A percentile compares a stretch with the other conserved stretches of the same genome.
Evolutionary conservation across 1,140 invertebrate species (phyloP).

Genomic region (Macrobrachium rosenbergii): DNA sequence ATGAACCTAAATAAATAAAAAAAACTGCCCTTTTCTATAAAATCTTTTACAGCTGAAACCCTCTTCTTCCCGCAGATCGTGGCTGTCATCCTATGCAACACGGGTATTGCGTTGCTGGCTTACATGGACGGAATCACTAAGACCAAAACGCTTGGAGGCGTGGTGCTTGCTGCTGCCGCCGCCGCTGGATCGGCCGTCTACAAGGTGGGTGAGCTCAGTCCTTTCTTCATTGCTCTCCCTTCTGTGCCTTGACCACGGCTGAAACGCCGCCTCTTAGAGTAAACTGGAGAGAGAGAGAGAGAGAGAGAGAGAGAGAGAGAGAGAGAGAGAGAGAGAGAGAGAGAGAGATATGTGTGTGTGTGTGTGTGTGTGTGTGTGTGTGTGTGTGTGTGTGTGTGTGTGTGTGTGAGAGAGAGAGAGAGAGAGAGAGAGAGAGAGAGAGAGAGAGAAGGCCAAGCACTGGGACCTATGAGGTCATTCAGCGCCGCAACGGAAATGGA

Average conservation of each 20-base stretch:
- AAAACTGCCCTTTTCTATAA: neutral
- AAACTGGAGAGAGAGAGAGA: neutral
- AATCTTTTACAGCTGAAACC: neutral
- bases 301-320: neutral
- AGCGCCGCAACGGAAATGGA: too few relatives aligned
- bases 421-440: neutral
- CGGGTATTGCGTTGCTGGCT: conserved; percentile 91
- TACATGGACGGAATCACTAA: conserved; percentile 96
- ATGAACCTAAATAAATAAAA: too few relatives aligned
- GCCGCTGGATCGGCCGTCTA: conserved; percentile 92
- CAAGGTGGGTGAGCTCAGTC: conserved; percentile 77
- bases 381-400: too few relatives aligned
- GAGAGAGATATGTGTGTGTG: too few relatives aligned
- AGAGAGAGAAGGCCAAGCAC: too few relatives aligned
- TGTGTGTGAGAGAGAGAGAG: neutral
- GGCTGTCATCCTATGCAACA: conserved; percentile 94
- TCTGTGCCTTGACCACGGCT: neutral
- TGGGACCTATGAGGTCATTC: too few relatives aligned
- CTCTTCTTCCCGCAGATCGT: conserved; percentile 80
- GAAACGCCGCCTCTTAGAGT: neutral
- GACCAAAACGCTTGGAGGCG: conserved; percentile 89
- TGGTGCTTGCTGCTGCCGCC: conserved; percentile 89
- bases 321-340: neutral
- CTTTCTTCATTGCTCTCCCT: conserved; percentile 9
- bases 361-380: too few relatives aligned